Evolutionary conservation across 2,888 invertebrate species (phyloP), one percentile per base, ranked within the genome.

Genomic region (Hoplodrina blanda): DNA sequence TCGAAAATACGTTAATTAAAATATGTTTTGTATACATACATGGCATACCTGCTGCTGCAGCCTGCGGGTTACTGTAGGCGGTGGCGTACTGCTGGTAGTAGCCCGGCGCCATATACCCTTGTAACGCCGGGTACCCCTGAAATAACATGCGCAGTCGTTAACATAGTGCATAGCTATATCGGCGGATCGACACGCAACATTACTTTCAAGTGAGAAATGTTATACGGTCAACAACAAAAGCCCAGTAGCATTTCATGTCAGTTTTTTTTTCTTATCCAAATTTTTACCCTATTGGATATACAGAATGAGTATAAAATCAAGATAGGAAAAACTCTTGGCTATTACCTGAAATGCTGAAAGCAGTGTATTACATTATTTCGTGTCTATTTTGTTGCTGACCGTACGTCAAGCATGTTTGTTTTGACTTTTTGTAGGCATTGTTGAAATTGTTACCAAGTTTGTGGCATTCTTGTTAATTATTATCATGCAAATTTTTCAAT

Each of bases 51-150:
- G 97, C 97, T 85, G 97, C 96, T 83, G 97, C 97, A 80, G 97
- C 96, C 92, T 97, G 97, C 85, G 97, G 97, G 92, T 97, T 97
- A 96, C 96, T 97, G 91, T 97, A 97, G 82, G 96, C 97, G 85
- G 93, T 96, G 83, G 95, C 96, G 92, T 93, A 96, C 82, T 97
- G 97, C 88, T 97, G 97, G 86, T 97, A 97, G 93, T 97, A 97
- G 62, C 97, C 97, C 66, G 97, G 97, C 89, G 98, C 98, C 97
- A 98, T 97, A 89, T 98, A 98, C 84, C 98, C 97, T 91, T 98
- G 98, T 97, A 98, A 97, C 88, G 92, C 96, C 76, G 97, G 97
- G 91, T 97, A 97, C 61, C 97, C 97, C 96, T 98, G 97, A 55
- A 94, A 92, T 25, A 61, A 67, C 54, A 73, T 30, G 52, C 41